phyloP scores from a whole-genome alignment of 2,113 vertebrate genomes.

The Chamaetylas fuelleborni region DNA sequence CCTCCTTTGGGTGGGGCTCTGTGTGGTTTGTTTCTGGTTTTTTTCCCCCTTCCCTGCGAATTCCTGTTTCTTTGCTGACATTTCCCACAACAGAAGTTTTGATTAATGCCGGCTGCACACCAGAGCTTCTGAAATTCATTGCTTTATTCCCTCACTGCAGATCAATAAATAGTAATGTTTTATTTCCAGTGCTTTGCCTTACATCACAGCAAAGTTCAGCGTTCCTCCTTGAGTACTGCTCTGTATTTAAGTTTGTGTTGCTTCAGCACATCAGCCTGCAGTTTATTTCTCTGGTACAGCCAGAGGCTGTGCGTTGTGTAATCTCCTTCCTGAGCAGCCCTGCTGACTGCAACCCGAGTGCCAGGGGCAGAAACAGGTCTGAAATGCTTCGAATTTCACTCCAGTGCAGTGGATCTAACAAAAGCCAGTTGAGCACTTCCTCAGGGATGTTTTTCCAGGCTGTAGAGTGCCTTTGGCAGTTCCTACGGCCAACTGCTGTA shows the following conservation, averaged over 20 bases:
- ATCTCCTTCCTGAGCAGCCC: background rate
- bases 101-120: conserved; percentile 54
- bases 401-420: background rate
- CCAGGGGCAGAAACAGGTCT: background rate
- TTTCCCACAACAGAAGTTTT: conserved; percentile 50
- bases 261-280: conserved; percentile 9
- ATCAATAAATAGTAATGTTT: conserved; percentile 65
- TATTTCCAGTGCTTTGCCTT: conserved; percentile 55
- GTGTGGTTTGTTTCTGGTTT: background rate
- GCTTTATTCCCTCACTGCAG: conserved; percentile 60
- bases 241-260: background rate
- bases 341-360: background rate
- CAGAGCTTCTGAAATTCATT: conserved; percentile 61
- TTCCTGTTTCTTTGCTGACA: conserved; percentile 38
- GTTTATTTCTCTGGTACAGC: conserved; percentile 10
- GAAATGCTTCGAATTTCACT: background rate
- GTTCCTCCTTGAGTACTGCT: background rate
- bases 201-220: conserved; percentile 16
- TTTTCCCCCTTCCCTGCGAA: background rate
- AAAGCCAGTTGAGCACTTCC: background rate
- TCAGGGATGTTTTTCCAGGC: conserved; percentile 13
- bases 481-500: background rate
- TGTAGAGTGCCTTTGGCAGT: background rate
- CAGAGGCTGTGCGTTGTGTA: background rate
- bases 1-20: conserved; percentile 10